These are phyloP conservation scores for Hypanus sabinus DNA, from an alignment of 2,113 vertebrate species.

Conservation along the genomic window DNA sequence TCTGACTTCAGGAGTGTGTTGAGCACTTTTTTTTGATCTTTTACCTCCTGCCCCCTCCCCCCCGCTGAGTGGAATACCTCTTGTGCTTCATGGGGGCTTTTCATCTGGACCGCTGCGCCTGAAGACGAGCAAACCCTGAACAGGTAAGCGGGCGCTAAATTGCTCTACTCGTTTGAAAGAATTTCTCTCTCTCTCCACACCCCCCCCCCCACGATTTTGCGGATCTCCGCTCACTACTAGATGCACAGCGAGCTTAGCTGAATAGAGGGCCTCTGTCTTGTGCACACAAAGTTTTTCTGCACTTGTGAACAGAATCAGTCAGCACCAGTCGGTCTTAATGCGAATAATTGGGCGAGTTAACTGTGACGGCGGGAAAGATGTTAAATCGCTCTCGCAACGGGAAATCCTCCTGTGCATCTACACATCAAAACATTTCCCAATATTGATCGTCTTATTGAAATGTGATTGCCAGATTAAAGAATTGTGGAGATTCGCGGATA, in stretches of 20 bases:
- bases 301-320: background rate
- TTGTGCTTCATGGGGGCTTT: background rate
- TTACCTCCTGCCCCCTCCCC: background rate
- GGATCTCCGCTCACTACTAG: background rate
- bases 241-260: background rate
- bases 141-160: slow-evolving; percentile 13
- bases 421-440: background rate
- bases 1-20: background rate
- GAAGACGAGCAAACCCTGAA: slow-evolving; percentile 19
- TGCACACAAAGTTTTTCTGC: background rate
- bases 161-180: background rate
- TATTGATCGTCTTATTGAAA: background rate
- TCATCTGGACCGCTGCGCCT: background rate
- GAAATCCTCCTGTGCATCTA: background rate
- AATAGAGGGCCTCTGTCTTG: background rate
- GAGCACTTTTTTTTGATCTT: background rate
- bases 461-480: background rate
- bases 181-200: background rate
- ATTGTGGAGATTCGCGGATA: background rate
- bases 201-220: too few relatives aligned
- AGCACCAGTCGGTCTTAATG: background rate
- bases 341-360: background rate
- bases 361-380: background rate
- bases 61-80: background rate
- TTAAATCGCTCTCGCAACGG: background rate